Base-by-base conservation (phyloP, 2,113 vertebrate genomes). In the Scortum barcoo region DNA sequence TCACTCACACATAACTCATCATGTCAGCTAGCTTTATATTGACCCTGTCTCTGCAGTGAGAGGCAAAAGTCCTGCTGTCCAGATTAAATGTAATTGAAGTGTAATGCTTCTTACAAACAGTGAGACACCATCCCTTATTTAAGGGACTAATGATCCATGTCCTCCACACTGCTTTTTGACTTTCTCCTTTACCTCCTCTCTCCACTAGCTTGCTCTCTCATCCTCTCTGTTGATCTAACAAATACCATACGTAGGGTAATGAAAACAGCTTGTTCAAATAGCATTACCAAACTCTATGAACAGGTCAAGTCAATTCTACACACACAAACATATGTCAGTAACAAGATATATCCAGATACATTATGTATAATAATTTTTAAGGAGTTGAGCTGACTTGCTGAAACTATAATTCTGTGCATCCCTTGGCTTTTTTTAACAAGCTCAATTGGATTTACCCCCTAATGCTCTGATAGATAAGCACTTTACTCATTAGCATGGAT, bases 401-500 rank as follows among this genome's bases (percentile, higher is more conserved):
- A 83, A 86, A 86, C 53, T 85, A 48, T 86, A 70, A 76, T 80
- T 50, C 60, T 86, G 79, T 56, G 70, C 80, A 80, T 85, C 71
- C 67, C 24, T 56, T 65, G 28, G 60, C 63, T 67, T 58, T 84
- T 75, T 62, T 77, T 38, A 78, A 87, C 58, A 51, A 87, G 74
- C 69, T 85, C 71, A 83, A 92, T 91, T 87, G 84, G 88, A 91
- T 86, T 85, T 82, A 30, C 78, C 80, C 83, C 86, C 81, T 88
- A 86, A 89, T 82, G 76, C 76, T 83, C 54, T 81, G 82, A 86
- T 79, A 91, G 91, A 93, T 92, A 90, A 94, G 90, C 89, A 88
- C 90, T 91, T 89, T 82, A 73, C 90, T 92, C 88, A 91, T 94
- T 90, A 93, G 88, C 87, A 87, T 85, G 84, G 88, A 86, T 89